Conservation (phyloP, 2,888 invertebrate genomes). For the Hydraecia micacea region DNA sequence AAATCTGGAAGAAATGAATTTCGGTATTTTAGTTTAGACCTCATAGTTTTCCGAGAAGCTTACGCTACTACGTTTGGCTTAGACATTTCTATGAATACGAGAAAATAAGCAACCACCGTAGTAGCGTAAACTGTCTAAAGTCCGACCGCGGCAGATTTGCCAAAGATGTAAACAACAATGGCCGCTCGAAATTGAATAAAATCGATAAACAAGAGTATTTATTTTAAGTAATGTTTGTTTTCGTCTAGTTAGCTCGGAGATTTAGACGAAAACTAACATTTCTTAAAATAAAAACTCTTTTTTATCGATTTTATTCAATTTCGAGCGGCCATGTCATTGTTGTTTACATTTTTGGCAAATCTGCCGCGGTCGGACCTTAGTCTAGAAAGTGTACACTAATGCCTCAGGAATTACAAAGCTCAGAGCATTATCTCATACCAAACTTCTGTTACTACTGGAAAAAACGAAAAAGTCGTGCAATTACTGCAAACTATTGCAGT, state of each 20-base stretch:
- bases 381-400: slow-evolving; percentile 7
- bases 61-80: neutral
- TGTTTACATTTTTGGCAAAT: no score
- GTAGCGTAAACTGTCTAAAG: slow-evolving; percentile 34
- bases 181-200: no score
- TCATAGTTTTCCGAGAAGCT: slow-evolving; percentile 14
- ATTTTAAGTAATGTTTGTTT: no score
- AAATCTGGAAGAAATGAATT: slow-evolving; percentile 17
- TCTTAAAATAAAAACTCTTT: no score
- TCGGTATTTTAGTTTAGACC: neutral
- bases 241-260: no score
- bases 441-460: neutral
- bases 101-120: slow-evolving; percentile 15
- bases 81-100: slow-evolving; percentile 14
- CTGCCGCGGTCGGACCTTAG: no score
- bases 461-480: slow-evolving; percentile 21
- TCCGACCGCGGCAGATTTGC: no score
- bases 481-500: slow-evolving; percentile 7
- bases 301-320: no score
- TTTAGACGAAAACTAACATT: no score
- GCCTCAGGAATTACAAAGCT: slow-evolving; percentile 8
- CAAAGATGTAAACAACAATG: no score
- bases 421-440: slow-evolving; percentile 5
- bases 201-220: no score
- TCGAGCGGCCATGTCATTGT: no score